Evolutionary conservation across 2,888 invertebrate genomes (phyloP).

Genomic region (Dynastes maya): DNA sequence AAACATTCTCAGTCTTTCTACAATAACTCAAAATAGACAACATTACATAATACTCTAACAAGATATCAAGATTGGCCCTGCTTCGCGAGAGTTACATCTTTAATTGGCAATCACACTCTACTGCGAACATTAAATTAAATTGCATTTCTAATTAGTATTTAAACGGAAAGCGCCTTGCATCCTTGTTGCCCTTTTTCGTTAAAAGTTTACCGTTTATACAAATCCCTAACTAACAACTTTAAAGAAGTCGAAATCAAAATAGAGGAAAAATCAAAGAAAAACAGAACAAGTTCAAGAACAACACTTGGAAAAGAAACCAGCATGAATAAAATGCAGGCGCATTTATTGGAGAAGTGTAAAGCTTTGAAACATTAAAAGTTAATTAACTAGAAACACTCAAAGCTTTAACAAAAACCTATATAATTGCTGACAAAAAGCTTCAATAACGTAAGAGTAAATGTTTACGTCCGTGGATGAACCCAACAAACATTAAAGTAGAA

Average conservation of each 20-base stretch:
- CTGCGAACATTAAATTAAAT: slow-evolving; percentile 1
- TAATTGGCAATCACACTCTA: not conserved
- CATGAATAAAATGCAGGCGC: slow-evolving; percentile 13
- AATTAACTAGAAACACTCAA: slow-evolving; percentile 33
- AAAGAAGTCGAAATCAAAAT: slow-evolving; percentile 1
- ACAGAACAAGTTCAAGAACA: not conserved
- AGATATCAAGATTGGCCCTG: not conserved
- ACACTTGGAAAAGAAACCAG: slow-evolving; percentile 5
- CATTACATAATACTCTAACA: not conserved
- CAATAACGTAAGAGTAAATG: not conserved
- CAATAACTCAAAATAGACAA: not conserved
- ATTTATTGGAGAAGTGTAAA: slow-evolving; percentile 34
- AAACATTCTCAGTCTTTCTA: not conserved
- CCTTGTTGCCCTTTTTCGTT: not conserved
- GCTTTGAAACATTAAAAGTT: slow-evolving; percentile 34
- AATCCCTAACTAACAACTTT: not conserved
- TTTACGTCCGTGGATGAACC: not conserved
- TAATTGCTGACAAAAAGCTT: not conserved
- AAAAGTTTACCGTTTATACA: slow-evolving; percentile 8
- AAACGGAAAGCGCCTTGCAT: not conserved
- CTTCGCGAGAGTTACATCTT: not conserved
- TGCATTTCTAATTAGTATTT: slow-evolving; percentile 2
- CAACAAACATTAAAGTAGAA: too few species aligned
- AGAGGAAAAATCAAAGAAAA: not conserved
- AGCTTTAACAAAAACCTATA: not conserved